Conservation (phyloP, 1,140 invertebrate genomes). For the Nebria ingens region DNA sequence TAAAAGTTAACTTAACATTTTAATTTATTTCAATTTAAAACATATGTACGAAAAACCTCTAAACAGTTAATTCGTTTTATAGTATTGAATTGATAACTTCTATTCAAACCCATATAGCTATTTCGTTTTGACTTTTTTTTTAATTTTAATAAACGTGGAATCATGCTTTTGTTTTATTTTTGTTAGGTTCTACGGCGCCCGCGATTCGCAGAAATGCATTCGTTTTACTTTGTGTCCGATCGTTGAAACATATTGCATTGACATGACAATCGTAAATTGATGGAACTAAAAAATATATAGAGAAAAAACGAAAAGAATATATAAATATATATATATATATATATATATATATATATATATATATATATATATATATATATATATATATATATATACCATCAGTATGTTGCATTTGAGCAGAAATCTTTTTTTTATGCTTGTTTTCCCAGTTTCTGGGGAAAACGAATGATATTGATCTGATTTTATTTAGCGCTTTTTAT, state of each 20-base stretch:
- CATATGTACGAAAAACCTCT: neutral
- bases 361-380: no score
- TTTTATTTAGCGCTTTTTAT: no score
- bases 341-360: no score
- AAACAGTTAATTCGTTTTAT: constrained; percentile 1
- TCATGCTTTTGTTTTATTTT: neutral
- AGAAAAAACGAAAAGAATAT: no score
- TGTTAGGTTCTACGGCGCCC: neutral
- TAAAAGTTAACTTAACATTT: no score
- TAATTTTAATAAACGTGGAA: neutral
- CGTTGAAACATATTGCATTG: constrained; percentile 1
- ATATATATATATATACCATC: no score
- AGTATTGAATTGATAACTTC: neutral
- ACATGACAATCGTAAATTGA: constrained; percentile 9
- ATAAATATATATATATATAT: no score
- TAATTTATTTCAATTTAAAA: no score
- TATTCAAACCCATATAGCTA: neutral
- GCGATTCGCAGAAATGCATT: neutral
- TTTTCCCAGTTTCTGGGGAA: no score
- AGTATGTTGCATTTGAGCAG: no score
- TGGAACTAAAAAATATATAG: constrained; percentile 2
- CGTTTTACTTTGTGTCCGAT: neutral
- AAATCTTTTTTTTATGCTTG: no score
- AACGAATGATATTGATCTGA: no score
- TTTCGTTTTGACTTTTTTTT: neutral